Conservation (phyloP, 2,797 vertebrate species). For the Enteromius radiatus region DNA sequence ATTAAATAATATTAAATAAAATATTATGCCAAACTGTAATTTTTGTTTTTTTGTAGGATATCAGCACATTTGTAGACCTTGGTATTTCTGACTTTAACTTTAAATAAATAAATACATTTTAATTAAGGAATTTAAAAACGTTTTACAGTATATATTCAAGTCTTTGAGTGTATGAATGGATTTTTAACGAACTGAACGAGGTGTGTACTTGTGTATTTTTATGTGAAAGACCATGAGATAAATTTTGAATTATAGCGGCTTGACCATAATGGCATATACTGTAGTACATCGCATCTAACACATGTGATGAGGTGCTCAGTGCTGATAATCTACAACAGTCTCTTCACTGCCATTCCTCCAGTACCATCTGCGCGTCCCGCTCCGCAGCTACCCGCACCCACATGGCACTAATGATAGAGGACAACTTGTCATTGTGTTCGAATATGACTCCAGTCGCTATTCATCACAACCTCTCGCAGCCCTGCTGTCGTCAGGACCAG, state of each 20-base stretch:
- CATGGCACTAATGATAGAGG: constrained; percentile 53
- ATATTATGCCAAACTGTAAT: background rate
- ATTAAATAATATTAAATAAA: background rate
- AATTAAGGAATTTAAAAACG: too few relatives aligned
- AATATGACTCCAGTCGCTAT: constrained; percentile 50
- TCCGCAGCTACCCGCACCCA: constrained; percentile 17
- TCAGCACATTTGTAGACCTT: background rate
- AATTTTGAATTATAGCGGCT: constrained; percentile 11
- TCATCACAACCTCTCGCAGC: constrained; percentile 42
- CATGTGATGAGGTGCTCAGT: constrained; percentile 49
- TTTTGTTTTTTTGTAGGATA: background rate
- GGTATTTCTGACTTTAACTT: background rate
- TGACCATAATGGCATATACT: background rate
- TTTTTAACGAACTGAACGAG: background rate
- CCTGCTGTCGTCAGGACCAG: constrained; percentile 10
- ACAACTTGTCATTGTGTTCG: constrained; percentile 51
- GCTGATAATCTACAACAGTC: constrained; percentile 31
- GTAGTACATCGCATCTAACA: background rate
- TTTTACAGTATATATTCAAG: background rate
- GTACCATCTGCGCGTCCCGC: constrained; percentile 52
- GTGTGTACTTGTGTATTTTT: background rate
- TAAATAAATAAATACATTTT: background rate
- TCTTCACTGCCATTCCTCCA: constrained; percentile 19
- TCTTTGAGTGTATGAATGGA: background rate
- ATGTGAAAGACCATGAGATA: background rate